Evolutionary conservation across 2,113 vertebrate species (phyloP), one percentile per base, ranked within the genome.

Genomic region (Bujurquina vittata): DNA sequence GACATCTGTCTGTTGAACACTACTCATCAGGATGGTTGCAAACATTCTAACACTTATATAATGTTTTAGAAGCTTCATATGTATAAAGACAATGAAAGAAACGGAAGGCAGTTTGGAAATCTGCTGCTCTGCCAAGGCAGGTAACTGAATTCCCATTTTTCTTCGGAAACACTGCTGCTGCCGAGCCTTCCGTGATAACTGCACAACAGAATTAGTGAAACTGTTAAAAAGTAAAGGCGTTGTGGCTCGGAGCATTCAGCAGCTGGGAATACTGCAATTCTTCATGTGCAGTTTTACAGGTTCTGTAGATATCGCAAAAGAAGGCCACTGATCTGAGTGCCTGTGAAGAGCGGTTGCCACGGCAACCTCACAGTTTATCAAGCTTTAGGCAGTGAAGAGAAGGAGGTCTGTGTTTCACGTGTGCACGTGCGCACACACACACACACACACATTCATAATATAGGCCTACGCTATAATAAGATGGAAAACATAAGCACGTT

Each of bases 321-420:
- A 91, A 89, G 87, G 83, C 91, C 83, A 84, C 81, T 93, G 94
- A 94, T 93, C 90, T 89, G 79, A 84, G 72, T 37, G 90, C 85
- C 89, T 84, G 81, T 81, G 88, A 94, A 91, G 88, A 84, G 85
- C 5, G 31, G 93, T 96, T 86, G 65, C 91, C 93, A 92, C 93
- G 90, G 93, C 86, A 94, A 95, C 95, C 85, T 14, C 90, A 91
- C 91, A 88, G 93, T 95, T 96, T 95, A 94, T 95, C 95, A 94
- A 92, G 92, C 91, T 90, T 94, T 31, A 40, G 90, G 87, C 82
- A 72, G 77, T 78, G 63, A 81, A 89, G 87, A 69, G 90, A 80
- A 73, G 67, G 75, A 65, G 89, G 84, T 90, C 75, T 35, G 52
- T 89, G 81, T 77, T 15, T 31, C 81, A 10, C 55, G 23, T 81